Evolutionary conservation across 1,140 invertebrate species (phyloP).

Genomic region (Polypedilum vanderplanki): DNA sequence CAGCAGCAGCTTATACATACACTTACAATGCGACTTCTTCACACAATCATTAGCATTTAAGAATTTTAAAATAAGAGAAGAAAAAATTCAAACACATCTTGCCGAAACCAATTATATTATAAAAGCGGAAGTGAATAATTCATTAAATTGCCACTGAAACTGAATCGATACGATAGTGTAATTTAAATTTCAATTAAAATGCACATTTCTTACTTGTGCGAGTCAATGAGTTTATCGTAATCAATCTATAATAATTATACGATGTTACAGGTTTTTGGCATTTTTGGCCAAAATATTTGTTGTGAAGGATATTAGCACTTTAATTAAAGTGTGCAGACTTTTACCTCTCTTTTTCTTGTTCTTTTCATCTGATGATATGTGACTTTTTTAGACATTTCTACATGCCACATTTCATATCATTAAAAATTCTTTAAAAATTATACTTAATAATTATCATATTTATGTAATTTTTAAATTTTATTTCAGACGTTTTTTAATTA

Average conservation of each 20-base stretch:
- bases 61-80: not conserved
- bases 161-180: conserved; percentile 5
- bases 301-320: conserved; percentile 13
- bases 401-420: no score
- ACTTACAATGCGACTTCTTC: not conserved
- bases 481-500: no score
- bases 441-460: no score
- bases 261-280: conserved; percentile 2
- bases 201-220: conserved; percentile 8
- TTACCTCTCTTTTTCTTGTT: no score
- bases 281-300: not conserved
- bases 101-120: conserved; percentile 1
- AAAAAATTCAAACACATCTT: conserved; percentile 8
- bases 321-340: not conserved
- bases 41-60: conserved; percentile 19
- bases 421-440: no score
- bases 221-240: conserved; percentile 12
- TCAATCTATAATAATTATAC: conserved; percentile 15
- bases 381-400: no score
- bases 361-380: no score
- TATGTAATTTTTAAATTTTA: no score
- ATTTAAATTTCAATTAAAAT: conserved; percentile 20
- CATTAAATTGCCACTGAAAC: conserved; percentile 17
- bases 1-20: not conserved
- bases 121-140: conserved; percentile 6